A percentile compares a stretch with the other conserved stretches of the same genome.
Conservation (phyloP, 2,113 vertebrate genomes). For the Panthera uncia region DNA sequence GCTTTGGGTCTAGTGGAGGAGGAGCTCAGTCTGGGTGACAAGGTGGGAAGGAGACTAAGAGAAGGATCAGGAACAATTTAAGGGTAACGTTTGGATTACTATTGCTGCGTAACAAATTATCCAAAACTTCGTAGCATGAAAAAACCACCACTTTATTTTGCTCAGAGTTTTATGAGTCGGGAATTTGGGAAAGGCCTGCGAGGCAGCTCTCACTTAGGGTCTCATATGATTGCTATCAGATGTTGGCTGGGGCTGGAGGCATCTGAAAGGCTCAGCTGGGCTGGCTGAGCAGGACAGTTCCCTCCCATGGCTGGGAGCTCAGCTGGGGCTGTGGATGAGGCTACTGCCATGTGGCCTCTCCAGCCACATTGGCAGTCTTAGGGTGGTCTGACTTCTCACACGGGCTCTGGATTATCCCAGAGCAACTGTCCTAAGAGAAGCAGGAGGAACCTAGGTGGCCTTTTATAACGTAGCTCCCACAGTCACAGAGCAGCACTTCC, state of each 20-base stretch:
- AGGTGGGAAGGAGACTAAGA: not conserved
- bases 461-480: not conserved
- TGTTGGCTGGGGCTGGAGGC: not conserved
- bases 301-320: not conserved
- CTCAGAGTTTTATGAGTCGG: not conserved
- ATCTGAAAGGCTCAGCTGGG: not conserved
- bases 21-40: not conserved
- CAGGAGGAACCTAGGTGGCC: not conserved
- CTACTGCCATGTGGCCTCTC: not conserved
- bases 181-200: not conserved
- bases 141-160: not conserved
- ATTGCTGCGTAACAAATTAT: not conserved
- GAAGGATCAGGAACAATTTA: not conserved
- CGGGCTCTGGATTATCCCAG: not conserved
- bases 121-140: not conserved
- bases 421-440: not conserved
- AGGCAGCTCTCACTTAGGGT: not conserved
- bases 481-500: not conserved
- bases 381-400: not conserved
- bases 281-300: accelerated
- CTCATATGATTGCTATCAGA: not conserved
- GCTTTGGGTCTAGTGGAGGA: not conserved
- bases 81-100: not conserved
- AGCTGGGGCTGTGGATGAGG: not conserved
- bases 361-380: not conserved